Conservation (phyloP, 2,888 invertebrate species). For the Cactoblastis cactorum region DNA sequence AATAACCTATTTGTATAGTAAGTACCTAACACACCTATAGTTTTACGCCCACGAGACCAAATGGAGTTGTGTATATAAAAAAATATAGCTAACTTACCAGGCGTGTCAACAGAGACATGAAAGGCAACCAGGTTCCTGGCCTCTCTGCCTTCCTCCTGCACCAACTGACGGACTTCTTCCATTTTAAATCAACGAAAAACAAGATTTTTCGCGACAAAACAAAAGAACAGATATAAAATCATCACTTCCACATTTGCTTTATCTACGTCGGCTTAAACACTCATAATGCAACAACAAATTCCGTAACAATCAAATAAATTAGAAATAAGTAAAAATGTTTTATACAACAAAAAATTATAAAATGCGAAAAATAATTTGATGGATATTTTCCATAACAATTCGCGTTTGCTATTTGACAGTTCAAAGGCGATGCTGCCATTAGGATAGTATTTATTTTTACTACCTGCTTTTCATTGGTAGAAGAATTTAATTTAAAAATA, state of each 20-base stretch:
- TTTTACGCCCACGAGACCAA: slow-evolving; percentile 33
- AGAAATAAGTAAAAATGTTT: slow-evolving; percentile 23
- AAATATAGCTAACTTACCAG: slow-evolving; percentile 44
- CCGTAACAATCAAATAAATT: slow-evolving; percentile 19
- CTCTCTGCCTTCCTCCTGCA: slow-evolving; percentile 92
- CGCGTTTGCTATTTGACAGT: slow-evolving; percentile 51
- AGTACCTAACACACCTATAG: neutral
- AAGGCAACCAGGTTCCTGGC: slow-evolving; percentile 93
- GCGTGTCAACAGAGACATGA: slow-evolving; percentile 87
- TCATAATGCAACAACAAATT: slow-evolving; percentile 19
- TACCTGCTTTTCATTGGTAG: no score
- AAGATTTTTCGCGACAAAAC: slow-evolving; percentile 49
- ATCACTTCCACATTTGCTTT: slow-evolving; percentile 38
- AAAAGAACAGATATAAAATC: slow-evolving; percentile 49
- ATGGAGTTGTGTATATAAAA: slow-evolving; percentile 14
- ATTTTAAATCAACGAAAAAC: slow-evolving; percentile 63
- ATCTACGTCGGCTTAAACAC: slow-evolving; percentile 19
- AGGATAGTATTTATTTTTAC: neutral
- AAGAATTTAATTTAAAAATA: no score
- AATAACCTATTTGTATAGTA: neutral
- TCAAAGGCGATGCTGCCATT: slow-evolving; percentile 22
- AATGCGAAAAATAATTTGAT: slow-evolving; percentile 32
- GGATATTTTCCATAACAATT: slow-evolving; percentile 72
- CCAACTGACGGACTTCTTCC: slow-evolving; percentile 90
- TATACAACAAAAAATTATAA: slow-evolving; percentile 24